Evolutionary conservation across 2,113 vertebrate genomes (phyloP), one percentile per base, ranked within the genome.

Genomic region (Indri indri): DNA sequence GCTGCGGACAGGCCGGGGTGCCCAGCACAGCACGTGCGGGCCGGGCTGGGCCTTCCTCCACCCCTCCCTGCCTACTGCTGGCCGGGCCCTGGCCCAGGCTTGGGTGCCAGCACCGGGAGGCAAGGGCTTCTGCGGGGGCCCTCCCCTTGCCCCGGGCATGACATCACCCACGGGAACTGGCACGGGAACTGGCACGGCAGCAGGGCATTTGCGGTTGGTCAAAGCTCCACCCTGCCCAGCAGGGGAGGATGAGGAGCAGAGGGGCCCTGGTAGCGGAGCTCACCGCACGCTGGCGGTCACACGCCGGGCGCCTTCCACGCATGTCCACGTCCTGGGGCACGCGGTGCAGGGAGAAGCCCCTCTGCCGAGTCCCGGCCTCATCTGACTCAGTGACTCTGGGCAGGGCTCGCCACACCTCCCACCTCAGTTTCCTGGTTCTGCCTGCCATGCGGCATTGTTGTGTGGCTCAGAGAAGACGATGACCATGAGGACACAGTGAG

Each of bases 131-230:
- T 30, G 71, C 73, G 81, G 87, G 82, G 18, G 27, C 45, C 90
- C 66, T 42, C 65, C 59, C 66, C 59, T 14, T 5, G 12, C 71
- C n/a, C 42, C 3, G 6, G 68, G 85, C 45, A 76, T 99, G 99
- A 99, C 99, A 99, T 99, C 99, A 99, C 99, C 98, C 98, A 98
- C 99, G 99, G 57, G 99, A 99, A 99, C 77, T 98, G 98, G 99
- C 98, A 98, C 98, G 98, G 98, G 99, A 99, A 99, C 77, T 98
- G 98, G 99, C 98, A 98, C 98, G 98, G 98, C 98, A 96, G 95
- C 98, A 99, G 99, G 99, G 99, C 98, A 98, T 98, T 88, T 65
- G 84, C 68, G 84, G 91, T 98, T 0, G 2, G 94, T 96, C 96
- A 90, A 59, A 59, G 76, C 96, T 96, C 54, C 40, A 42, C 88